Percentiles rank a stretch among this genome's conserved stretches.
These are phyloP conservation scores for Apoderus coryli DNA, from an alignment of 2,888 invertebrate species.

Conservation along the genomic window DNA sequence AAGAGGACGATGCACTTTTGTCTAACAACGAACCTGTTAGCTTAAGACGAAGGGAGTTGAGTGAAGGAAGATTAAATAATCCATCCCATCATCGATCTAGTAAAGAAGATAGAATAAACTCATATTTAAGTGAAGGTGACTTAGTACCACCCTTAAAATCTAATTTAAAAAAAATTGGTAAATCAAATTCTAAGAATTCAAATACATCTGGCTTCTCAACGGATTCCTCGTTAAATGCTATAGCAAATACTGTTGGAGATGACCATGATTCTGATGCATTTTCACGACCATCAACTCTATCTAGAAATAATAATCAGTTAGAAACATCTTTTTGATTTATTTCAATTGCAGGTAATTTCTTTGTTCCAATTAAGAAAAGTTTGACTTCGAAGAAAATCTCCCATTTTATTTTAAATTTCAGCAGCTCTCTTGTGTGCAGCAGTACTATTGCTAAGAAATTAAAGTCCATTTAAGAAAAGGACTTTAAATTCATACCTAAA, in stretches of 20 bases:
- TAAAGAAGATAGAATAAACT: conserved; percentile 15
- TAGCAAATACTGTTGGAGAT: conserved; percentile 21
- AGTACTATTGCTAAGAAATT: too few species aligned
- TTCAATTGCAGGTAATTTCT: too few species aligned
- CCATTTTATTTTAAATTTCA: too few species aligned
- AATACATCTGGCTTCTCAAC: conserved; percentile 16
- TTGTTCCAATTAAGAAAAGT: too few species aligned
- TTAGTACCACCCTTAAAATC: conserved; percentile 15
- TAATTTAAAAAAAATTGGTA: conserved; percentile 9
- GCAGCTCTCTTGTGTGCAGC: too few species aligned
- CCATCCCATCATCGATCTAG: conserved; percentile 11
- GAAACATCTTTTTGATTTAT: too few species aligned
- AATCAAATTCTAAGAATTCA: conserved; percentile 14
- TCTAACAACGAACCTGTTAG: conserved; percentile 6
- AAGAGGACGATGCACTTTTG: conserved; percentile 8
- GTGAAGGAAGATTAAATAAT: conserved; percentile 14
- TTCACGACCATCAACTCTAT: too few species aligned
- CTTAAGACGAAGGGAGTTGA: conserved; percentile 11
- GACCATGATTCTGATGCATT: conserved; percentile 23
- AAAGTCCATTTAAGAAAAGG: too few species aligned
- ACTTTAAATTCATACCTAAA: too few species aligned
- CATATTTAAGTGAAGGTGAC: conserved; percentile 17
- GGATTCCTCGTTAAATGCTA: conserved; percentile 18
- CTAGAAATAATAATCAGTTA: too few species aligned
- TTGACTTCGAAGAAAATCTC: too few species aligned